phyloP scores from a whole-genome alignment of 1,140 invertebrate species.

The Danaus plexippus region DNA sequence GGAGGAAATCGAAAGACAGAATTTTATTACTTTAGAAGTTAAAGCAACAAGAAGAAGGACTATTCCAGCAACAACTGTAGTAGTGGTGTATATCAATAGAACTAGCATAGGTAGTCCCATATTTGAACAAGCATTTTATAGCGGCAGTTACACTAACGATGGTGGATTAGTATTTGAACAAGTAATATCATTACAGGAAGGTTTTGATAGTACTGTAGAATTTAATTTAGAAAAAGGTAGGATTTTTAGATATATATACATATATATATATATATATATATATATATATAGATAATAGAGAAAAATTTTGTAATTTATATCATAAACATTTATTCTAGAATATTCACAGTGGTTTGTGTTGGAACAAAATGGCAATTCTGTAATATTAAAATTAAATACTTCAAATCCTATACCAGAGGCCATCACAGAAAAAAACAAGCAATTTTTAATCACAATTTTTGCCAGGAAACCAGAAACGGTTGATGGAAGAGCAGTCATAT shows the following conservation, averaged over 20 bases:
- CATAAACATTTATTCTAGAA: constrained; percentile 8
- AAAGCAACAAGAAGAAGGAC: constrained; percentile 34
- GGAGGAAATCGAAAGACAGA: constrained; percentile 25
- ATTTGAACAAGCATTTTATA: constrained; percentile 38
- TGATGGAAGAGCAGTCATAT: constrained; percentile 23
- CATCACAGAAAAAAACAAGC: constrained; percentile 24
- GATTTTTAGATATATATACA: neutral
- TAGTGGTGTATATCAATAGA: constrained; percentile 33
- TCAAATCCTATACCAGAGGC: constrained; percentile 21
- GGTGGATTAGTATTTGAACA: constrained; percentile 28
- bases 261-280: neutral
- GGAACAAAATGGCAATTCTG: constrained; percentile 13
- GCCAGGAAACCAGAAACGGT: constrained; percentile 27
- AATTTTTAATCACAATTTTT: constrained; percentile 31
- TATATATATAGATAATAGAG: neutral
- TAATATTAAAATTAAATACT: constrained; percentile 11
- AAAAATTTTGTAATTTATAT: constrained; percentile 1
- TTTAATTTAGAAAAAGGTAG: constrained; percentile 43
- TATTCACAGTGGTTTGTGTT: constrained; percentile 20
- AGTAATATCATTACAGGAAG: constrained; percentile 25
- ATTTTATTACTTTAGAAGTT: constrained; percentile 36
- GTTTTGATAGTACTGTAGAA: constrained; percentile 34
- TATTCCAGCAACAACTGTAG: constrained; percentile 24
- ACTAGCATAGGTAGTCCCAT: constrained; percentile 23
- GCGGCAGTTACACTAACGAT: constrained; percentile 26